A percentile compares a stretch with the other conserved stretches of the same genome.
Evolutionary conservation across 2,113 vertebrate genomes (phyloP).

Genomic region (Accipiter cooperii): DNA sequence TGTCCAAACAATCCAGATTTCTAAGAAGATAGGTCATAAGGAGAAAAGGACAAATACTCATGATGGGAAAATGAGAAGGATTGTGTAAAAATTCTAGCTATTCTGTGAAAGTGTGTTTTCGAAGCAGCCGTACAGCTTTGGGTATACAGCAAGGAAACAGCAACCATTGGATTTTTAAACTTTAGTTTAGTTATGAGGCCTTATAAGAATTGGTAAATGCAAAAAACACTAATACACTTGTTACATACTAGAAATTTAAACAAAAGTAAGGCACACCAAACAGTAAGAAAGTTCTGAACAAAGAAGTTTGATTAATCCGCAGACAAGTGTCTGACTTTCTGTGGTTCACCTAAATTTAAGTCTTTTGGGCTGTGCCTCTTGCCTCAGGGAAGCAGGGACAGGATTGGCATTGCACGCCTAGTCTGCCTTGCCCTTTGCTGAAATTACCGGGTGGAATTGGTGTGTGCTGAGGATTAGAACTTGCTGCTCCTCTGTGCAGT

Average conservation of each 20-base stretch:
- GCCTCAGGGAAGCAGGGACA: background rate
- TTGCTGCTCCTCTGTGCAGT: no score
- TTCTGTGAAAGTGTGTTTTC: background rate
- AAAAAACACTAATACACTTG: background rate
- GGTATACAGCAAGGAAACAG: background rate
- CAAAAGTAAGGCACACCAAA: background rate
- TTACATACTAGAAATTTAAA: background rate
- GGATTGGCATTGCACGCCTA: background rate
- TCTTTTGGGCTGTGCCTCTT: background rate
- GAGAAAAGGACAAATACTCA: background rate
- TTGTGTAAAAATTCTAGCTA: background rate
- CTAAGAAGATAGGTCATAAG: background rate
- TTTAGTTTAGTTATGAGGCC: background rate
- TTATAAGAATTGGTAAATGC: background rate
- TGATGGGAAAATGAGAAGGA: background rate
- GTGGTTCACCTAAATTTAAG: background rate
- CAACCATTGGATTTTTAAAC: background rate
- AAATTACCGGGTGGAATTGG: no score
- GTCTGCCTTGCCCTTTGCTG: no score
- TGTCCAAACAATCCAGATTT: background rate
- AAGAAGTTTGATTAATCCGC: background rate
- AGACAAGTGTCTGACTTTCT: background rate
- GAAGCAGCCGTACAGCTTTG: background rate
- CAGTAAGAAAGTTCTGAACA: background rate
- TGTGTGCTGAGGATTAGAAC: no score